phyloP scores from a whole-genome alignment of 2,797 vertebrate species.

The Melanotaenia pygmaea region DNA sequence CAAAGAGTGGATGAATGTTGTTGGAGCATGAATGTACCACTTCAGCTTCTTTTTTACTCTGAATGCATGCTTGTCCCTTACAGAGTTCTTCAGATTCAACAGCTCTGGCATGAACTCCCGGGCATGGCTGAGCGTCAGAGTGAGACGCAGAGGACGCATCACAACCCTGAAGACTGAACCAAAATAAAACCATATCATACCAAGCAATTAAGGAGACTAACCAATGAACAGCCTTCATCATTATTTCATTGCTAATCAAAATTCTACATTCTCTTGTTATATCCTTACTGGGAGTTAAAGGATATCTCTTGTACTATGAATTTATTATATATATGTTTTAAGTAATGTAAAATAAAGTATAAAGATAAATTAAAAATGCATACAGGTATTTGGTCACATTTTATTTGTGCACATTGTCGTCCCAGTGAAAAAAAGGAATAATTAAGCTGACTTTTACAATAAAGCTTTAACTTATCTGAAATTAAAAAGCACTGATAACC shows the following conservation, averaged over 20 bases:
- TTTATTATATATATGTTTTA: not conserved
- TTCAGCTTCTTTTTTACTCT: not conserved
- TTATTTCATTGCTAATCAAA: not conserved
- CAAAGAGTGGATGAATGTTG: not conserved
- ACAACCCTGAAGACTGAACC: conserved; percentile 77
- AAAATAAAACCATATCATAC: conserved; percentile 27
- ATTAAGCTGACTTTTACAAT: too few species aligned
- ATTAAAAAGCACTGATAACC: too few species aligned
- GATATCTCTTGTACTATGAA: not conserved
- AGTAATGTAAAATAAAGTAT: not conserved
- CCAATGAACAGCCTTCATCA: not conserved
- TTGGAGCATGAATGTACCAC: not conserved
- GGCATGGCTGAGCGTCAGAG: conserved; percentile 78
- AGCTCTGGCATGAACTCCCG: conserved; percentile 72
- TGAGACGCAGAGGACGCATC: conserved; percentile 76
- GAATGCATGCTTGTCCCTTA: conserved; percentile 9
- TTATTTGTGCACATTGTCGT: not conserved
- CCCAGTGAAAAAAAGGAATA: too few species aligned
- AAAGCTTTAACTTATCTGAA: too few species aligned
- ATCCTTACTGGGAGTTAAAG: not conserved
- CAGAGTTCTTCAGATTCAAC: conserved; percentile 81
- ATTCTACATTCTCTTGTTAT: not conserved
- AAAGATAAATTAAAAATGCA: not conserved
- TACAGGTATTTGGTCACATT: not conserved
- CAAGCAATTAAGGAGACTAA: conserved; percentile 22